Percentiles rank a stretch among this genome's conserved stretches.
Evolutionary conservation across 2,888 invertebrate genomes (phyloP).

Genomic region (Psylliodes chrysocephalus): DNA sequence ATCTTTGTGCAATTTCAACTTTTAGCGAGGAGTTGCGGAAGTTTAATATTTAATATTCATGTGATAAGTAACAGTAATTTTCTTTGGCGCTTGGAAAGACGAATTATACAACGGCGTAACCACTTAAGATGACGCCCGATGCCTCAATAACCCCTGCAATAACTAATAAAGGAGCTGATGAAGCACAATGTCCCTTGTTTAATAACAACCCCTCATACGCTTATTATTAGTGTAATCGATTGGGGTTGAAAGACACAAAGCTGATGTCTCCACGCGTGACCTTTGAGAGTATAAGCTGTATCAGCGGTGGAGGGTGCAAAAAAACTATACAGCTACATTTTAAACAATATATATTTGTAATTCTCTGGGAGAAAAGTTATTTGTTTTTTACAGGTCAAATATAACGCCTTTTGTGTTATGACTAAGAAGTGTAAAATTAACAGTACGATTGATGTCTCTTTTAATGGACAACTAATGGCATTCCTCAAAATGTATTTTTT

Average conservation of each 20-base stretch:
- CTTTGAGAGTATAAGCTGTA: conserved; percentile 4
- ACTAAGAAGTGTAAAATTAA: too few relatives aligned
- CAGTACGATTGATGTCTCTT: too few relatives aligned
- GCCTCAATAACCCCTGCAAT: conserved; percentile 56
- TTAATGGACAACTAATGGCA: too few relatives aligned
- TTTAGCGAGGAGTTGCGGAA: conserved; percentile 45
- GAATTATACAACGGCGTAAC: conserved; percentile 39
- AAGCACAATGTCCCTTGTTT: conserved; percentile 62
- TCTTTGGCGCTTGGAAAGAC: conserved; percentile 34
- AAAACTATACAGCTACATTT: too few relatives aligned
- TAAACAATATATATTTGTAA: too few relatives aligned
- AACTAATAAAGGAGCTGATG: conserved; percentile 63
- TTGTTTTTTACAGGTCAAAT: too few relatives aligned
- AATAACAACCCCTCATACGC: conserved; percentile 58
- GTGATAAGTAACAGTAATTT: conserved; percentile 46
- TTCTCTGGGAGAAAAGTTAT: too few relatives aligned
- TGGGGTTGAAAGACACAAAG: conserved; percentile 51
- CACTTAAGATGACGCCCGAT: conserved; percentile 50
- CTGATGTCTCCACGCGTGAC: conserved; percentile 35
- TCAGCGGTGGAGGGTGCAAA: conserved; percentile 10
- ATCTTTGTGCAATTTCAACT: conserved; percentile 48
- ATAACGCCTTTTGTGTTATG: too few relatives aligned
- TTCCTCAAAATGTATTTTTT: too few relatives aligned
- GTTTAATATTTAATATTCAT: conserved; percentile 51
- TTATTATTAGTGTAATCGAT: conserved; percentile 57